Evolutionary conservation across 2,113 vertebrate genomes (phyloP).

Genomic region (Collichthys lucidus): DNA sequence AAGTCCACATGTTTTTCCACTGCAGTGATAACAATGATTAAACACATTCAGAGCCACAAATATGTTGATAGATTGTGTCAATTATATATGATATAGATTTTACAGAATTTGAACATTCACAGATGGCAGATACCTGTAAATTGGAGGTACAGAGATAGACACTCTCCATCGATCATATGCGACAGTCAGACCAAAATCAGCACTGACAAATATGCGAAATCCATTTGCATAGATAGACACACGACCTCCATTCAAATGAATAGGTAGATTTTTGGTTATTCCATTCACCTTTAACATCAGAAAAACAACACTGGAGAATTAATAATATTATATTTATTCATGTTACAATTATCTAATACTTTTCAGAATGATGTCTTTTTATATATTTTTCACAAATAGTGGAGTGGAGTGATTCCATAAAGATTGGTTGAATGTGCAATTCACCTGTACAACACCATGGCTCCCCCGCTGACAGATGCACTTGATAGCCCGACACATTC

Average conservation of each 20-base stretch:
- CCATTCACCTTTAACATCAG: constrained; percentile 64
- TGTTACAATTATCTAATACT: not conserved
- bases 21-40: not conserved
- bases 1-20: constrained; percentile 70
- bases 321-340: not conserved
- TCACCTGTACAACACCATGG: constrained; percentile 61
- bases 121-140: constrained; percentile 50
- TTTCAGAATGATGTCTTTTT: not conserved
- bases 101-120: not conserved
- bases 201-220: constrained; percentile 23
- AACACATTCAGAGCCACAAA: not conserved
- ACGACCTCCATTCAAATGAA: constrained; percentile 44
- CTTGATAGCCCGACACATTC: constrained; percentile 52
- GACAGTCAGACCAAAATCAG: constrained; percentile 71
- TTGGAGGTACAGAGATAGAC: constrained; percentile 57
- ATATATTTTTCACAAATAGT: not conserved
- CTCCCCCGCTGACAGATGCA: constrained; percentile 55
- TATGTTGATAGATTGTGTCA: not conserved
- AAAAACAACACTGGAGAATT: not conserved
- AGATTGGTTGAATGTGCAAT: not conserved
- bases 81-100: not conserved
- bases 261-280: constrained; percentile 61
- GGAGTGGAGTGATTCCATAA: not conserved
- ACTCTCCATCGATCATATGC: constrained; percentile 64
- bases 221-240: constrained; percentile 61